Percentiles rank a stretch among this genome's conserved stretches.
These are phyloP conservation scores for Andrena trimmerana DNA, from an alignment of 2,888 invertebrate species.

Conservation along the genomic window DNA sequence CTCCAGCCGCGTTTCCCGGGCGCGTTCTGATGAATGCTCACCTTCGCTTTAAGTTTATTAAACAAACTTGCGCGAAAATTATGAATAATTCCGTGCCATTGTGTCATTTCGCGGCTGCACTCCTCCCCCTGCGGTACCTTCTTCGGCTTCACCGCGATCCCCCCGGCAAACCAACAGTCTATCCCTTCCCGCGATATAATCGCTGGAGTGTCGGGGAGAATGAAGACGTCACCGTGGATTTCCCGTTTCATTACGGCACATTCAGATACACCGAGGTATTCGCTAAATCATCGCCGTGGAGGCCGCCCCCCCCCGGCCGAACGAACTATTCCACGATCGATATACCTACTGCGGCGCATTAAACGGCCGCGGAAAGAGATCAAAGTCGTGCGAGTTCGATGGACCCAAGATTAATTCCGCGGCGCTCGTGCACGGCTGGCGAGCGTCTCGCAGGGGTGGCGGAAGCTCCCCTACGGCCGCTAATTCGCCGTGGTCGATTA, in stretches of 20 bases:
- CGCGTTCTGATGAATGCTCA: slow-evolving; percentile 77
- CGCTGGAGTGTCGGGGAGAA: slow-evolving; percentile 35
- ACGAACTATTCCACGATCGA: slow-evolving; percentile 7
- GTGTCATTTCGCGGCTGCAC: slow-evolving; percentile 45
- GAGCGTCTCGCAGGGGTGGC: not conserved
- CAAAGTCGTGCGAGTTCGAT: not conserved
- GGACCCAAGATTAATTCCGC: slow-evolving; percentile 18
- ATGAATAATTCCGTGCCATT: slow-evolving; percentile 73
- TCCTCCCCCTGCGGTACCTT: slow-evolving; percentile 30
- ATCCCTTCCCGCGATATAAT: slow-evolving; percentile 14
- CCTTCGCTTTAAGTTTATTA: slow-evolving; percentile 78
- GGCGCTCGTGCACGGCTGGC: not conserved
- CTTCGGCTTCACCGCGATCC: slow-evolving; percentile 34
- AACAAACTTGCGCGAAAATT: slow-evolving; percentile 77
- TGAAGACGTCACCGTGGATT: slow-evolving; percentile 39
- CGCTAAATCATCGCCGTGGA: slow-evolving; percentile 3
- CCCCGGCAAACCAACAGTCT: slow-evolving; percentile 3
- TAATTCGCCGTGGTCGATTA: slow-evolving; percentile 51
- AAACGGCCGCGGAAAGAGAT: not conserved
- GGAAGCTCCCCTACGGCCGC: not conserved
- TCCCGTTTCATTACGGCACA: slow-evolving; percentile 25
- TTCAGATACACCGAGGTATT: slow-evolving; percentile 7
- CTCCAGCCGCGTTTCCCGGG: slow-evolving; percentile 69
- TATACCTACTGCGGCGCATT: not conserved
- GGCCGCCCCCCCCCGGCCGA: not conserved